phyloP scores from a whole-genome alignment of 1,140 invertebrate species.

The Macrostomum lignano region DNA sequence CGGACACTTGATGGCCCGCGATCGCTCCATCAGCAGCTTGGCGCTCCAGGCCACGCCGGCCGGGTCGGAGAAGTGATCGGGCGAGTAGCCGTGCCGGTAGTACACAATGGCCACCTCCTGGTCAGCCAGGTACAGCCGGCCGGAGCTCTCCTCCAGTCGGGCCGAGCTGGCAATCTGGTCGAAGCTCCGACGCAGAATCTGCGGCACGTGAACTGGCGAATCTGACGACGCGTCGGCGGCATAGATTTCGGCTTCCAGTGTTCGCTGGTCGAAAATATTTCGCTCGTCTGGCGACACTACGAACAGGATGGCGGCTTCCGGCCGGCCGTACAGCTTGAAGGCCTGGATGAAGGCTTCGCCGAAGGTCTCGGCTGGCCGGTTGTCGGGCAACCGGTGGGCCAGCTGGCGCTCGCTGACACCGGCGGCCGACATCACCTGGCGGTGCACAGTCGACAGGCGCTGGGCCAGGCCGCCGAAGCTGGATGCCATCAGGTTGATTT shows the following conservation, averaged over 20 bases:
- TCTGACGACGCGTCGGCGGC: too few species aligned
- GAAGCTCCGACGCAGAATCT: constrained; percentile 4
- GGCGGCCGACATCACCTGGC: too few species aligned
- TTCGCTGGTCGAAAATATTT: constrained; percentile 7
- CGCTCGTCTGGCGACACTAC: constrained; percentile 5
- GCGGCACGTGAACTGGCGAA: constrained; percentile 2
- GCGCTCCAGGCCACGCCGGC: constrained; percentile 37
- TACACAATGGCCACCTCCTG: constrained; percentile 59
- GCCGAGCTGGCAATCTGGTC: constrained; percentile 1
- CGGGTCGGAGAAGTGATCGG: constrained; percentile 38
- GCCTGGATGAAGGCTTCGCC: too few species aligned
- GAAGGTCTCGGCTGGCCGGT: too few species aligned
- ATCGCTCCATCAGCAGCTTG: constrained; percentile 53
- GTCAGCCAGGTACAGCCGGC: constrained; percentile 33
- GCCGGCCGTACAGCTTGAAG: too few species aligned
- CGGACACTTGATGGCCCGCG: constrained; percentile 68
- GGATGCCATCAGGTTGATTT: too few species aligned
- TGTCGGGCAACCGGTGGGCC: too few species aligned
- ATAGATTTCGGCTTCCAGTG: constrained; percentile 6
- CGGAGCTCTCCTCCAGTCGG: not conserved
- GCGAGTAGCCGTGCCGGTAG: constrained; percentile 62
- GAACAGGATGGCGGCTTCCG: constrained; percentile 4
- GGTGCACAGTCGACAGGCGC: too few species aligned
- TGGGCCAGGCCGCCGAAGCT: too few species aligned
- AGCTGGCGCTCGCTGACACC: too few species aligned